Base-by-base conservation (phyloP, 2,888 invertebrate genomes). In the Tenthredo notha region DNA sequence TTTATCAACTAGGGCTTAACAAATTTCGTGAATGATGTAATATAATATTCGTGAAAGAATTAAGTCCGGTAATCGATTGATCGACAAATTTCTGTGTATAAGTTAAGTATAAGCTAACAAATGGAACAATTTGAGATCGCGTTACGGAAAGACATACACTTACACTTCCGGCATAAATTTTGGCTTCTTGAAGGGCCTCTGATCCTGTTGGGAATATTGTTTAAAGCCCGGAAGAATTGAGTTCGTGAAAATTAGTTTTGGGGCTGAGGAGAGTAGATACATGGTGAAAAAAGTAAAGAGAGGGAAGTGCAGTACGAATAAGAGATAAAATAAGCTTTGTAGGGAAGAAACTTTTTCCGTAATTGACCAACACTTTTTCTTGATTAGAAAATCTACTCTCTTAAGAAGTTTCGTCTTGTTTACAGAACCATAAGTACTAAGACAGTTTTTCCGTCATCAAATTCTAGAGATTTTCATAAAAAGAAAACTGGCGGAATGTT, bases 181-280 rank as follows among this genome's bases (percentile, higher is more conserved):
- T 77, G 77, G 77, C 54, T 77, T 50, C 77, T 77, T 77, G 77
- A 77, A 54, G 21, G 77, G 77, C n/a, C 77, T 77, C 77, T 77
- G 50, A 77, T 77, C 77, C 54, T 54, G 47, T 50, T 40, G 77
- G 54, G 54, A 77, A 25, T 77, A 54, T 77, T 77, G 50, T 77
- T 77, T 77, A n/a, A 54, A 54, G 12, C 74, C 54, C n/a, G 29
- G 18, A 77, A 33, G 54, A 50, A 50, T 54, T 54, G 29, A 77
- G 50, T 77, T 43, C 1, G 18, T 50, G 18, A 54, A 54, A 54
- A 77, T 43, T 9, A 74, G 72, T 74, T 43, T 43, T 29, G 21
- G 29, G 4, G 21, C 72, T 74, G 72, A 74, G 21, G 10, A 74
- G 67, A 74, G 67, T 29, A 29, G 33, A 25, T 15, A 33, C 43